Evolutionary conservation across 2,888 invertebrate genomes (phyloP).

Genomic region (Octonoba sinensis): DNA sequence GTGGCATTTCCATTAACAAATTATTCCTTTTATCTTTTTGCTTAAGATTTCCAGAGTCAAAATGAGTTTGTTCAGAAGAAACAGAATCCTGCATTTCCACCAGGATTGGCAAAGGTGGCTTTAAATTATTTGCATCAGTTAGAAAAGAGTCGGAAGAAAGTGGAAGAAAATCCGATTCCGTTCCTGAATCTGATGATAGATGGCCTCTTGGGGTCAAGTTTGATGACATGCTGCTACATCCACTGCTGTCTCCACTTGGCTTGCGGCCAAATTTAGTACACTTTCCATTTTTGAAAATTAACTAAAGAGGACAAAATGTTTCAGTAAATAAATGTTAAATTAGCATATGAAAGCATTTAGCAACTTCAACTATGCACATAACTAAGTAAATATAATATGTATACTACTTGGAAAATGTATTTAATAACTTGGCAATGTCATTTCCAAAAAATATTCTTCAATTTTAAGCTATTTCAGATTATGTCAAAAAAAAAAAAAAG

Average conservation of each 20-base stretch:
- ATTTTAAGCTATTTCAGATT: too few relatives aligned
- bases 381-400: too few relatives aligned
- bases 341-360: not conserved
- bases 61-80: not conserved
- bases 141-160: slow-evolving; percentile 45
- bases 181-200: slow-evolving; percentile 57
- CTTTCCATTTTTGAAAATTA: slow-evolving; percentile 59
- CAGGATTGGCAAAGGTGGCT: slow-evolving; percentile 49
- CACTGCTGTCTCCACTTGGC: slow-evolving; percentile 65
- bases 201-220: slow-evolving; percentile 48
- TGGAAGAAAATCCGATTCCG: slow-evolving; percentile 59
- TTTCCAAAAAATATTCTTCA: too few relatives aligned
- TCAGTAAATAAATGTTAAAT: slow-evolving; percentile 17
- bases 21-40: not conserved
- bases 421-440: too few relatives aligned
- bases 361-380: too few relatives aligned
- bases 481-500: too few relatives aligned
- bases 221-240: slow-evolving; percentile 61
- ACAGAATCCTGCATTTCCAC: slow-evolving; percentile 42
- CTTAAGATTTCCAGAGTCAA: slow-evolving; percentile 9
- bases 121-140: slow-evolving; percentile 30
- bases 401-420: too few relatives aligned
- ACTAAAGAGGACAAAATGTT: slow-evolving; percentile 51
- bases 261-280: slow-evolving; percentile 61
- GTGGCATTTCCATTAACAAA: slow-evolving; percentile 14